Evolutionary conservation across 2,888 invertebrate genomes (phyloP), one percentile per base, ranked within the genome.

Genomic region (Leucophenga montana): DNA sequence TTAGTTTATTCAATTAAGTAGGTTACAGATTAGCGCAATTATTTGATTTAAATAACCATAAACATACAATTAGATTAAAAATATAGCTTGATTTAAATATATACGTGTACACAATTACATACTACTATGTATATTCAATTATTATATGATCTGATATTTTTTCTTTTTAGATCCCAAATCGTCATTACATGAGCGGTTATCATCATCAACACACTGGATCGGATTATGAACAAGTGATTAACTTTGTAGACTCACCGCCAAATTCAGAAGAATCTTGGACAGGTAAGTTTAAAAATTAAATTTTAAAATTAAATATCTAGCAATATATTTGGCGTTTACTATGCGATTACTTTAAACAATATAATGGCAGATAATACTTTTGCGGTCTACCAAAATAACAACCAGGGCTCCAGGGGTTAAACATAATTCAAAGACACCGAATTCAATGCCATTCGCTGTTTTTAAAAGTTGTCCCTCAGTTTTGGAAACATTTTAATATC

Each of bases 201-300:
- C 83, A 85, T 78, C 86, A 86, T 75, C 86, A 86, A 73, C 86
- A 86, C 77, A 85, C 85, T 77, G 82, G 85, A 66, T 78, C 84
- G 71, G 87, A 88, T 81, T 89, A 87, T 85, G 87, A 88, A 76
- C 87, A 88, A 79, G 88, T 88, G 72, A 88, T 89, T 69, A 88
- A 87, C 78, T 88, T 89, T 79, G 88, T 88, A 76, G 89, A 89
- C 68, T 89, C 89, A 74, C 89, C 89, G 73, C 89, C 89, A 13
- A 88, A 88, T 76, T 89, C 89, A 50, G 88, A 89, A 80, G 89
- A 89, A 82, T 86, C 89, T 73, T 89, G 89, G 89, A 85, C 88
- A 81, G 88, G 87, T 86, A 85, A 86, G 81, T 50, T 0, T 27
- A 11, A 69, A 3, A n/a, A 18, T 44, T 65, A 13, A 13, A 50